Evolutionary conservation across 2,797 vertebrate species (phyloP).

Genomic region (Pseudochirops corinnae): DNA sequence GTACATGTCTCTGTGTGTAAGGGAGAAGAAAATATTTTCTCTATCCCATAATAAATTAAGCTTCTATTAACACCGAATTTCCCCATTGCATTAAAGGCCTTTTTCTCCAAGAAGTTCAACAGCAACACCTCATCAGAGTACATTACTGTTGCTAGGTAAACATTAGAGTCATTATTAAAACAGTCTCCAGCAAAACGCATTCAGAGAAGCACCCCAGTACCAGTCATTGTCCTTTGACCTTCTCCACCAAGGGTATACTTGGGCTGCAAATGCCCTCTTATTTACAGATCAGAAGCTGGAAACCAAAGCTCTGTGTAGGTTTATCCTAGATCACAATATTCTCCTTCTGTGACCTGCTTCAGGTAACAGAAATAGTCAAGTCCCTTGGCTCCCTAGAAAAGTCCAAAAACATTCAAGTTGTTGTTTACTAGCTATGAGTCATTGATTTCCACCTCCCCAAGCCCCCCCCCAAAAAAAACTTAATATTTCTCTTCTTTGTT

Average conservation of each 20-base stretch:
- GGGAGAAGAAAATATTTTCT: background rate
- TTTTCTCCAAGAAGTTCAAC: background rate
- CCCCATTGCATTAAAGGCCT: background rate
- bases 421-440: background rate
- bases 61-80: background rate
- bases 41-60: background rate
- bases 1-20: background rate
- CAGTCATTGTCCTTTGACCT: background rate
- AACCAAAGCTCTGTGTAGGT: background rate
- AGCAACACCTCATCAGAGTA: background rate
- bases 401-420: background rate
- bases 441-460: background rate
- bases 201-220: background rate
- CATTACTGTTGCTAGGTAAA: background rate
- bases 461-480: background rate
- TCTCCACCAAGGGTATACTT: background rate
- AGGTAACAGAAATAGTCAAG: background rate
- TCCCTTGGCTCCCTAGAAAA: background rate
- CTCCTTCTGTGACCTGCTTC: background rate
- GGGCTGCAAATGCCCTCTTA: background rate
- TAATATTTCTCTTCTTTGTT: background rate
- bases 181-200: background rate
- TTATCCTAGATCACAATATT: background rate
- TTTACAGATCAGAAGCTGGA: background rate
- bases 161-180: rapidly evolving